Evolutionary conservation across 2,113 vertebrate species (phyloP).

Genomic region (Caretta caretta): DNA sequence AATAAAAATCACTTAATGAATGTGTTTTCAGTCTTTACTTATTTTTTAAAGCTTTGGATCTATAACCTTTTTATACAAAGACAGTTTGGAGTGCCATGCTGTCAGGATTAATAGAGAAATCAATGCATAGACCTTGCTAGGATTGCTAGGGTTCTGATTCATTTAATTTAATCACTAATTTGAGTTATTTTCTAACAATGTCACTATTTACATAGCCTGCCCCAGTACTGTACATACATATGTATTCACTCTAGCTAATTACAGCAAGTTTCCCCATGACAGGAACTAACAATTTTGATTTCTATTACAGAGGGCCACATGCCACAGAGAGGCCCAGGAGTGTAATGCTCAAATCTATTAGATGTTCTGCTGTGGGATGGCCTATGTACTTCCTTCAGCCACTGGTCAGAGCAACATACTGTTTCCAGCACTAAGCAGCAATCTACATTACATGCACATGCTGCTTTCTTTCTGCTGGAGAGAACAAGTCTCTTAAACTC

Average conservation of each 20-base stretch:
- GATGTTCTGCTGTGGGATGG: background rate
- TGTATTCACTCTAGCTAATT: slow-evolving; percentile 20
- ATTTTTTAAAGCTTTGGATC: background rate
- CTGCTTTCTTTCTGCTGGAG: slow-evolving; percentile 14
- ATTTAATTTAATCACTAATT: background rate
- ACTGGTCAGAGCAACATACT: background rate
- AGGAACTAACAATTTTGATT: slow-evolving; percentile 26
- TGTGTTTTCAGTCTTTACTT: background rate
- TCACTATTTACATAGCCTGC: background rate
- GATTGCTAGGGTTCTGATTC: background rate
- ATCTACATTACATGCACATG: accelerated
- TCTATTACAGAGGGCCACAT: background rate
- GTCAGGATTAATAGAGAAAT: background rate
- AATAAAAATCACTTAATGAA: background rate
- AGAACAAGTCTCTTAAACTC: background rate
- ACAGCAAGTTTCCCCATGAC: slow-evolving; percentile 18
- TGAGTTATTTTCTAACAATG: background rate
- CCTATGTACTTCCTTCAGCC: background rate
- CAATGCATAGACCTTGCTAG: accelerated
- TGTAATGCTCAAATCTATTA: slow-evolving; percentile 4
- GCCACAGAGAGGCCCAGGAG: slow-evolving; percentile 2
- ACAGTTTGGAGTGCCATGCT: background rate
- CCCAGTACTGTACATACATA: background rate
- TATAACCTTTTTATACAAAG: background rate
- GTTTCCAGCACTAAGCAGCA: background rate